These are phyloP conservation scores for Deroplatys truncata DNA, from an alignment of 2,888 invertebrate species.

Conservation along the genomic window DNA sequence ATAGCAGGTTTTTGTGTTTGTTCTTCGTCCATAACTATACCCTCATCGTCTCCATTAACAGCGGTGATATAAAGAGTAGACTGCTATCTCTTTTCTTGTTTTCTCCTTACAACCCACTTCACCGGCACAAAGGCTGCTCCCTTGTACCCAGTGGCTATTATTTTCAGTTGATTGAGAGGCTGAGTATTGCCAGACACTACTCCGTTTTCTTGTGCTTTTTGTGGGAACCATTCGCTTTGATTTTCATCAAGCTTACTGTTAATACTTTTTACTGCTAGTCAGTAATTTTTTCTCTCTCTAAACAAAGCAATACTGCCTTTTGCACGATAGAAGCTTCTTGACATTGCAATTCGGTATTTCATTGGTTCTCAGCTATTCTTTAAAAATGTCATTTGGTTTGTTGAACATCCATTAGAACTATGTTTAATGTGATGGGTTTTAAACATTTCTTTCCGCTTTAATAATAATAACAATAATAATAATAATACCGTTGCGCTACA, in stretches of 20 bases:
- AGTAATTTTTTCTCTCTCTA: background rate
- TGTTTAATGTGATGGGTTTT: too few species aligned
- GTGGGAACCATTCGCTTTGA: background rate
- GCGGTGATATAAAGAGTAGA: background rate
- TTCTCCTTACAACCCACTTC: background rate
- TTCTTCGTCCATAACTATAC: too few species aligned
- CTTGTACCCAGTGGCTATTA: slow-evolving; percentile 1
- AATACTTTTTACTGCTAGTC: background rate
- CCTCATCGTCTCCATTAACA: background rate
- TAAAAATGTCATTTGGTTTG: too few species aligned
- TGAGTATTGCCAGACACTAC: background rate
- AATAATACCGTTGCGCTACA: too few species aligned
- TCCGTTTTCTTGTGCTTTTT: background rate
- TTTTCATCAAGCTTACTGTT: background rate
- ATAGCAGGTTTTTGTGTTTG: too few species aligned
- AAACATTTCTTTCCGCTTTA: too few species aligned
- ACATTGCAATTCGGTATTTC: too few species aligned
- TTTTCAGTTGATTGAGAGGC: background rate
- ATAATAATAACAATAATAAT: too few species aligned
- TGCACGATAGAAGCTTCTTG: too few species aligned
- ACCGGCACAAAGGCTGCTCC: background rate
- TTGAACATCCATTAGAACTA: too few species aligned
- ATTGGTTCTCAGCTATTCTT: too few species aligned
- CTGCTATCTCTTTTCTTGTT: background rate
- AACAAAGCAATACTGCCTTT: too few species aligned